These are phyloP conservation scores for Peromyscus maniculatus DNA, from an alignment of 2,113 vertebrate genomes.

Conservation along the genomic window DNA sequence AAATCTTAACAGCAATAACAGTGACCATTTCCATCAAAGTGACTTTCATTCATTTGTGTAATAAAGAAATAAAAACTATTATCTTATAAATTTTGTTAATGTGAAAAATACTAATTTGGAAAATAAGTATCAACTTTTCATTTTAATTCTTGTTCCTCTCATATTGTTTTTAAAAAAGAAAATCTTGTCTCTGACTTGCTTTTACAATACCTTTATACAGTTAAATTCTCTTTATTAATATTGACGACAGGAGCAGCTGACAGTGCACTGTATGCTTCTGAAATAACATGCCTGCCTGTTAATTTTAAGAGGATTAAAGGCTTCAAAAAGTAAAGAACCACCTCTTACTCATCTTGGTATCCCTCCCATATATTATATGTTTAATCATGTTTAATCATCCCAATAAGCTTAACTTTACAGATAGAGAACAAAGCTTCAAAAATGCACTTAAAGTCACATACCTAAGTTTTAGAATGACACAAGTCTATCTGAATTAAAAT, in stretches of 20 bases:
- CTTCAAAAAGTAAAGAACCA: background rate
- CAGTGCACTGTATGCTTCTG: background rate
- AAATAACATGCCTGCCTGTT: background rate
- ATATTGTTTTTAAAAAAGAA: background rate
- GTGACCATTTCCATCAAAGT: conserved; percentile 26
- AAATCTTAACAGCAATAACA: background rate
- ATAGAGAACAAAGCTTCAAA: conserved; percentile 5
- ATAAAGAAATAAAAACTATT: conserved; percentile 26
- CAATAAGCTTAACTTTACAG: background rate
- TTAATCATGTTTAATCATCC: conserved; percentile 45
- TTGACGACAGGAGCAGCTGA: background rate
- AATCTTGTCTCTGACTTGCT: background rate
- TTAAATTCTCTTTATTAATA: background rate
- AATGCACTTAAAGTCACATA: background rate
- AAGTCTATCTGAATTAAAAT: background rate
- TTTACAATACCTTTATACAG: conserved; percentile 10
- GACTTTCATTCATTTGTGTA: background rate
- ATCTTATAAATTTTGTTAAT: conserved; percentile 22
- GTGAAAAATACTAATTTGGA: conserved; percentile 24
- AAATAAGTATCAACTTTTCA: background rate
- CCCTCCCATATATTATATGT: background rate
- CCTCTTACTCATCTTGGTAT: background rate
- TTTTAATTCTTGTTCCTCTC: conserved; percentile 35
- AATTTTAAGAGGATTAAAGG: background rate
- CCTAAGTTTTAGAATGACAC: background rate